Evolutionary conservation across 1,140 invertebrate species (phyloP).

Genomic region (Pristionchus pacificus): DNA sequence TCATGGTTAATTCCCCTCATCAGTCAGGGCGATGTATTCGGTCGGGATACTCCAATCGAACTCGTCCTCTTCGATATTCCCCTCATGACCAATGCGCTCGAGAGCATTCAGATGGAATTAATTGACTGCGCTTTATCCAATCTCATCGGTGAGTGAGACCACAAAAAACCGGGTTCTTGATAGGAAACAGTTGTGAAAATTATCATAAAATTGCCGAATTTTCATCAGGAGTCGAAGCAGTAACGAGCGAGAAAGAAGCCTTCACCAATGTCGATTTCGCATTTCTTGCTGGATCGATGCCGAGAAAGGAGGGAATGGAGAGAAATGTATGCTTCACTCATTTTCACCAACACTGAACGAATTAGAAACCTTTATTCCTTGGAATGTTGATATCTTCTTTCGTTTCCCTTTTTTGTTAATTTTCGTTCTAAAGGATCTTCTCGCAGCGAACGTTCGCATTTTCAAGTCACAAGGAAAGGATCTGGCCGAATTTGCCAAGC

Average conservation of each 20-base stretch:
- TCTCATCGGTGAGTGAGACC: constrained; percentile 10
- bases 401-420: no score
- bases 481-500: constrained; percentile 83
- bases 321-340: constrained; percentile 70
- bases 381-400: no score
- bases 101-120: constrained; percentile 95
- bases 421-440: constrained; percentile 65
- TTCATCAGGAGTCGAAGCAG: constrained; percentile 61
- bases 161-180: no score
- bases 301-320: constrained; percentile 95
- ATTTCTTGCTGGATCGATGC: constrained; percentile 96
- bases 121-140: constrained; percentile 90
- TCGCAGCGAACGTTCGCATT: constrained; percentile 94
- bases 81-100: constrained; percentile 84
- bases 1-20: no score
- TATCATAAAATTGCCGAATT: no score
- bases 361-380: no score
- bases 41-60: constrained; percentile 72
- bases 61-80: constrained; percentile 90
- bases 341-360: no score
- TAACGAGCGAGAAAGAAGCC: constrained; percentile 77
- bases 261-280: constrained; percentile 94
- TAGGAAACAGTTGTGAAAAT: no score
- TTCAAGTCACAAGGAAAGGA: constrained; percentile 91
- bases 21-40: constrained; percentile 65